These are phyloP conservation scores for Hyaena hyaena DNA, from an alignment of 2,113 vertebrate species.

Conservation along the genomic window DNA sequence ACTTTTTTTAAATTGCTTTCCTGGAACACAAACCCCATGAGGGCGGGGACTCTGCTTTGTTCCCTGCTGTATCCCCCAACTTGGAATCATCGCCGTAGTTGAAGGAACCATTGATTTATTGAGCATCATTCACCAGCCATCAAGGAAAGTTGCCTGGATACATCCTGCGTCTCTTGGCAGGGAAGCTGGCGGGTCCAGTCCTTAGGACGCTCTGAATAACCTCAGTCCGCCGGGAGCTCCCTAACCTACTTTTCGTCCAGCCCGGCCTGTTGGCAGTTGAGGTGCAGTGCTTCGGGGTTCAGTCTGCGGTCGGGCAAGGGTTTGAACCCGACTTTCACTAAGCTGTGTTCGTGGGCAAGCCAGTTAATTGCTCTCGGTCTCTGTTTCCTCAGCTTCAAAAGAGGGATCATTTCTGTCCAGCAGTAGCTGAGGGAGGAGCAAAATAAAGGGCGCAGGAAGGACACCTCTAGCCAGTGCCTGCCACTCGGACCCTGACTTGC, in stretches of 20 bases:
- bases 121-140: background rate
- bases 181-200: background rate
- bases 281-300: background rate
- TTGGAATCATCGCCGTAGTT: background rate
- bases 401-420: background rate
- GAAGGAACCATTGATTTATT: background rate
- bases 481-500: background rate
- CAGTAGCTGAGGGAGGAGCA: background rate
- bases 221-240: background rate
- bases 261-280: background rate
- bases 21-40: background rate
- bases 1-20: background rate
- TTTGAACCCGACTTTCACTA: background rate
- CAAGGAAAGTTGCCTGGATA: background rate
- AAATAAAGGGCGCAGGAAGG: background rate
- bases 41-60: background rate
- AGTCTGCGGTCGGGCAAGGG: background rate
- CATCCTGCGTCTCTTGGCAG: background rate
- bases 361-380: background rate
- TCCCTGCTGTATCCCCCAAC: background rate
- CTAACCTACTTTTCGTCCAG: background rate
- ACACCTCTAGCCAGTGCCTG: background rate
- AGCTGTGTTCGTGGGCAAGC: background rate
- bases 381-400: background rate
- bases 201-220: constrained; percentile 8